Evolutionary conservation across 2,888 invertebrate genomes (phyloP).

Genomic region (Quadriops clusia): DNA sequence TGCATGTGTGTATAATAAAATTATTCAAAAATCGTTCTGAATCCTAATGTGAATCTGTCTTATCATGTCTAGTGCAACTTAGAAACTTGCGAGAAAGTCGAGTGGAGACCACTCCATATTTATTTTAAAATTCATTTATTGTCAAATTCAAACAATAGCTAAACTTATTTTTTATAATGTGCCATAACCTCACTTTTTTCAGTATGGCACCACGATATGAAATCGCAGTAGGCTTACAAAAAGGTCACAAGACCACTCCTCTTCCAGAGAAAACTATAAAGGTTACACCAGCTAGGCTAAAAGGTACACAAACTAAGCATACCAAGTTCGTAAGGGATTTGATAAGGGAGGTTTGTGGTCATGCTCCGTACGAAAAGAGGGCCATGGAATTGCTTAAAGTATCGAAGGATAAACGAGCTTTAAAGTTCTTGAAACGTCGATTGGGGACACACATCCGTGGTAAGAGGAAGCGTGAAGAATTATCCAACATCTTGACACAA

Average conservation of each 20-base stretch:
- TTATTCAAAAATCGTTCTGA: too few species aligned
- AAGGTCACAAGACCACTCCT: slow-evolving; percentile 92
- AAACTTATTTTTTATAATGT: too few species aligned
- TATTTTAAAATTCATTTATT: too few species aligned
- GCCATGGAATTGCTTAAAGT: slow-evolving; percentile 98
- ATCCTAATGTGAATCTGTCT: too few species aligned
- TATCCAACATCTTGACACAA: slow-evolving; percentile 88
- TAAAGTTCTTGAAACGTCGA: slow-evolving; percentile 95
- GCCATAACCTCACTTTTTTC: too few species aligned
- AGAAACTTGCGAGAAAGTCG: too few species aligned
- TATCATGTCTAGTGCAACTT: too few species aligned
- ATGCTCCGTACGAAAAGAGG: slow-evolving; percentile 97
- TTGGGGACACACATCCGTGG: slow-evolving; percentile 96
- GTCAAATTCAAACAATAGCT: too few species aligned
- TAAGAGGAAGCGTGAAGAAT: slow-evolving; percentile 99
- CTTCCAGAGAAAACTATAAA: slow-evolving; percentile 58
- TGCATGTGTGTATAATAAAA: too few species aligned
- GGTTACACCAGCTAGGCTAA: slow-evolving; percentile 81
- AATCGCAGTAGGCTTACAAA: slow-evolving; percentile 85
- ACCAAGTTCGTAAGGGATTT: slow-evolving; percentile 92
- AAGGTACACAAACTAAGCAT: slow-evolving; percentile 87
- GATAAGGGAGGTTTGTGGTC: slow-evolving; percentile 93
- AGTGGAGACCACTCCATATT: too few species aligned
- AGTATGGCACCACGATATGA: slow-evolving; percentile 63
- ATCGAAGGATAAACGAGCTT: slow-evolving; percentile 94